Evolutionary conservation across 2,113 vertebrate species (phyloP), one percentile per base, ranked within the genome.

Genomic region (Hymenochirus boettgeri): DNA sequence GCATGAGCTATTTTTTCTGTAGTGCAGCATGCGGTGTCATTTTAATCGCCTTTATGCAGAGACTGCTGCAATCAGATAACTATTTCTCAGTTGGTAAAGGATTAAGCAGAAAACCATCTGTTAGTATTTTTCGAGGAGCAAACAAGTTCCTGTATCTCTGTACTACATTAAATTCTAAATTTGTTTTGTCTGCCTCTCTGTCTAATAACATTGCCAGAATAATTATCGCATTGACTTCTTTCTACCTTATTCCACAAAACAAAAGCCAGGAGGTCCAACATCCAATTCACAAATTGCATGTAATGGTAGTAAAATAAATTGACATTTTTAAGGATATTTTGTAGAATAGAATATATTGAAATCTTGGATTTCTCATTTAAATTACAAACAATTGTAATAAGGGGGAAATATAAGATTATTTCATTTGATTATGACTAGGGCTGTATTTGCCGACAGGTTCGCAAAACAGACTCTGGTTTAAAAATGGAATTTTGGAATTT

Each of bases 51-150:
- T 27, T 52, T 54, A 55, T 45, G 51, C 24, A 27, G 23, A 64
- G 51, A 54, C 27, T 63, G 12, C 54, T 12, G 54, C 63, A 57
- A 46, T 65, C 54, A 50, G 42, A 58, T 58, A 51, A 53, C 39
- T 37, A 51, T 66, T 50, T 66, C 42, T 58, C 42, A 50, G 54
- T 46, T 57, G 29, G 27, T 58, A 25, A 66, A 57, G 37, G 31
- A 35, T 65, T 48, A 64, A 57, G 54, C 42, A 65, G 27, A 51
- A 51, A 50, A 58, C 55, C 45, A 66, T 58, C 63, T 58, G 63
- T 57, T 58, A 50, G 55, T 58, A 50, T 51, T 26, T 58, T 35
- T 65, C 57, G 26, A 66, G 11, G 10, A 23, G 54, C 42, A 66
- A 58, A 18, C 48, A 66, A 29, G 48, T 22, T 50, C 54, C 63